These are phyloP conservation scores for Lytechinus pictus DNA, from an alignment of 35 echinoderm and acorn worm genomes.

Conservation along the genomic window DNA sequence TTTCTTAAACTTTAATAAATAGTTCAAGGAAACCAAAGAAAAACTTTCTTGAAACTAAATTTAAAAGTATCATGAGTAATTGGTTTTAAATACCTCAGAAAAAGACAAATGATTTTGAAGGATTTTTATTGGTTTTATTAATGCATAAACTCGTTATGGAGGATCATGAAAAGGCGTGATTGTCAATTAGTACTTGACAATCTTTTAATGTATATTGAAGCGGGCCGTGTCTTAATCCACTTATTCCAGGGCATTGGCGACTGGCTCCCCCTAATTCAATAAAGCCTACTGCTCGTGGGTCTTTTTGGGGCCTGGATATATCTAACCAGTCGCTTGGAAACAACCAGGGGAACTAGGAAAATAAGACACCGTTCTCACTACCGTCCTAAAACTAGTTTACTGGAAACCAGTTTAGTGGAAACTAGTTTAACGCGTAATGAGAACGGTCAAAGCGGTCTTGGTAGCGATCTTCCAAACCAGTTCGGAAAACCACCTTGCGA, in stretches of 20 bases:
- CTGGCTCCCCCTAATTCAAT: neutral
- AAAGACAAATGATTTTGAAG: neutral
- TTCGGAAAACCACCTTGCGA: too few relatives aligned
- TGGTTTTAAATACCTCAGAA: neutral
- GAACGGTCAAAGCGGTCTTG: too few relatives aligned
- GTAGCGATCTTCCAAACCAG: too few relatives aligned
- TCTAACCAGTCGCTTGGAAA: neutral
- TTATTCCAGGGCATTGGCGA: slow-evolving; percentile 1
- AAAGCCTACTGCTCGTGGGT: neutral
- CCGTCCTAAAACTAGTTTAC: too few relatives aligned
- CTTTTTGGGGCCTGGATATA: neutral
- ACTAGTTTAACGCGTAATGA: too few relatives aligned
- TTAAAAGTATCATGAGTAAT: neutral
- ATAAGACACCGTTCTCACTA: neutral
- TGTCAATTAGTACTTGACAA: slow-evolving; percentile 26
- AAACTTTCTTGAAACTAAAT: neutral
- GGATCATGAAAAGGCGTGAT: neutral
- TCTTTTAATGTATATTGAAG: slow-evolving; percentile 10
- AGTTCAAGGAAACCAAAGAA: too few relatives aligned
- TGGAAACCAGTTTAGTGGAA: too few relatives aligned
- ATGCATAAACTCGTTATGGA: neutral
- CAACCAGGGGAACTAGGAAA: neutral
- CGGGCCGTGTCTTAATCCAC: slow-evolving; percentile 37
- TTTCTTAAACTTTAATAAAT: too few relatives aligned
- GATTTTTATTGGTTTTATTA: neutral